These are phyloP conservation scores for Cephus nigrinus DNA, from an alignment of 2,888 invertebrate genomes.

Conservation along the genomic window DNA sequence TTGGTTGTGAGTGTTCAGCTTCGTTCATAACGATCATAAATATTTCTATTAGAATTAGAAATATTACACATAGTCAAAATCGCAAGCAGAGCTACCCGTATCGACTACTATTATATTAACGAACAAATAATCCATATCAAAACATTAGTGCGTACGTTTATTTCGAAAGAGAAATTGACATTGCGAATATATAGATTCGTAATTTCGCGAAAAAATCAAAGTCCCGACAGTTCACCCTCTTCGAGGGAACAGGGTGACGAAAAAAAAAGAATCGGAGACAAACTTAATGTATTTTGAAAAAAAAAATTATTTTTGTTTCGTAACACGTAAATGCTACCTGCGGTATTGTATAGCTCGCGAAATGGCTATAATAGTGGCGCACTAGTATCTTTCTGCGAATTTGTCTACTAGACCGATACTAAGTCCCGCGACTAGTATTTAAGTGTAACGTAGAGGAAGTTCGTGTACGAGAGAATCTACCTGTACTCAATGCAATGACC, in stretches of 20 bases:
- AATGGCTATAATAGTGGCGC: not conserved
- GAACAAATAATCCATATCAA: constrained; percentile 14
- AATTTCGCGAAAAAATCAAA: not conserved
- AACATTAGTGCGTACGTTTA: constrained; percentile 6
- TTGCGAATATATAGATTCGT: not conserved
- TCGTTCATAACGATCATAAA: not conserved
- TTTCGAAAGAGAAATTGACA: not conserved
- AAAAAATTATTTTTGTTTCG: not conserved
- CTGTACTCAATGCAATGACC: constrained; percentile 59
- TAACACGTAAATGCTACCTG: not conserved
- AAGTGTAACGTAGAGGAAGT: constrained; percentile 22
- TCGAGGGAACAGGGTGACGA: not conserved
- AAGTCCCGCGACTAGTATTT: constrained; percentile 8
- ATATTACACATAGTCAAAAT: not conserved
- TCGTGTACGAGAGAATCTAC: constrained; percentile 29
- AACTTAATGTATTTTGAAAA: not conserved
- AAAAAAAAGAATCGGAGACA: not conserved
- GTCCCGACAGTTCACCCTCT: not conserved
- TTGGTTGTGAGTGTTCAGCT: constrained; percentile 13
- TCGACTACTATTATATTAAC: not conserved
- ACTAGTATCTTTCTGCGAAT: not conserved
- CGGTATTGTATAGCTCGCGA: not conserved
- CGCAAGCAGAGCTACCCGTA: not conserved
- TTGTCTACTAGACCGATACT: constrained; percentile 39
- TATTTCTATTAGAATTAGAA: not conserved